Evolutionary conservation across 1,140 invertebrate species (phyloP).

Genomic region (Drosophila bocqueti): DNA sequence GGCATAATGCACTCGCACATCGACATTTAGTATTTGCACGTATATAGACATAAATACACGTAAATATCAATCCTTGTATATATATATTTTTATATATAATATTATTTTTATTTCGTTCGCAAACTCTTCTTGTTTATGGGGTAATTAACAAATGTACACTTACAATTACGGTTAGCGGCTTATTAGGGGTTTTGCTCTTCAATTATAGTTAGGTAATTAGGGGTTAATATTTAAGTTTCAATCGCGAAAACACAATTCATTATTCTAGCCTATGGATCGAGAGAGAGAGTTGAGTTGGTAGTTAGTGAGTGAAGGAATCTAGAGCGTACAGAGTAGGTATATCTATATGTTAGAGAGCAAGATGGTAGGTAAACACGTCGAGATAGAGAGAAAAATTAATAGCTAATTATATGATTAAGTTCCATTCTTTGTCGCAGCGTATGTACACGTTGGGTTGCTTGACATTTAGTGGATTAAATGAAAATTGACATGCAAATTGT

Average conservation of each 20-base stretch:
- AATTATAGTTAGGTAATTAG: slow-evolving; percentile 24
- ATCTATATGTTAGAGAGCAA: slow-evolving; percentile 26
- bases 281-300: slow-evolving; percentile 22
- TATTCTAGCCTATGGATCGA: slow-evolving; percentile 72
- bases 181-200: slow-evolving; percentile 32
- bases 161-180: slow-evolving; percentile 70
- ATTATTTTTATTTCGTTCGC: slow-evolving; percentile 45
- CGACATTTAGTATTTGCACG: slow-evolving; percentile 46
- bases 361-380: slow-evolving; percentile 31
- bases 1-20: slow-evolving; percentile 61
- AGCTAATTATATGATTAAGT: slow-evolving; percentile 30
- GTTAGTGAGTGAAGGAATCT: slow-evolving; percentile 36
- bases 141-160: slow-evolving; percentile 81
- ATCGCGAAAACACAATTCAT: slow-evolving; percentile 70
- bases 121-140: slow-evolving; percentile 60
- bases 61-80: slow-evolving; percentile 51
- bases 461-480: slow-evolving; percentile 48
- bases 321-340: slow-evolving; percentile 16
- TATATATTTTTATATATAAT: slow-evolving; percentile 30
- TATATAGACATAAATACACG: slow-evolving; percentile 56
- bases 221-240: slow-evolving; percentile 46
- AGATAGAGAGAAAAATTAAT: slow-evolving; percentile 28
- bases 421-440: slow-evolving; percentile 24
- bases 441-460: slow-evolving; percentile 55
- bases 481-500: slow-evolving; percentile 64